These are phyloP conservation scores for Cotesia vestalis DNA, from an alignment of 1,140 invertebrate genomes.

Conservation along the genomic window DNA sequence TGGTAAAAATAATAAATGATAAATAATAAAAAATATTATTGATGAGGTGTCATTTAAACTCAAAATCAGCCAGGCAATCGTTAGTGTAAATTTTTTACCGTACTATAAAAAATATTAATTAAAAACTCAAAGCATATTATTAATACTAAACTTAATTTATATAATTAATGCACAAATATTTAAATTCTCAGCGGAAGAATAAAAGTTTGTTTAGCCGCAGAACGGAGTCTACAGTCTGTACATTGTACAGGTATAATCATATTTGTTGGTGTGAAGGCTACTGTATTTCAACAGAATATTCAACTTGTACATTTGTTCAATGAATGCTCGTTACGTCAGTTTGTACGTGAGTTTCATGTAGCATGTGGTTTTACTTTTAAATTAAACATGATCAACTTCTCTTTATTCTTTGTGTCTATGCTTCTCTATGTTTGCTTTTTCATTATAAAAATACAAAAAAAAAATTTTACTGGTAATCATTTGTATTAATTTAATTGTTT, in stretches of 20 bases:
- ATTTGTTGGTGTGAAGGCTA: conserved; percentile 6
- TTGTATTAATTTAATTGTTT: too few relatives aligned
- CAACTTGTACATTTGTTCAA: conserved; percentile 5
- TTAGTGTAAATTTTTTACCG: background rate
- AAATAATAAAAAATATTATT: background rate
- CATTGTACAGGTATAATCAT: background rate
- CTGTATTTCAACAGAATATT: conserved; percentile 1
- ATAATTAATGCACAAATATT: background rate
- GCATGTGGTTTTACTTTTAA: conserved; percentile 1
- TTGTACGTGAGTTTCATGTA: conserved; percentile 1
- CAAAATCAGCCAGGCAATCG: conserved; percentile 8
- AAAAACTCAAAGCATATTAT: background rate
- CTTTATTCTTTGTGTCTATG: background rate
- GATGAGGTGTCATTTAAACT: background rate
- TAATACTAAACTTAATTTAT: background rate
- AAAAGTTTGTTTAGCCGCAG: too few relatives aligned
- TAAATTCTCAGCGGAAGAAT: too few relatives aligned
- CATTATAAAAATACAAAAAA: too few relatives aligned
- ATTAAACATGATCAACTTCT: conserved; percentile 5
- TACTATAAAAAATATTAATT: background rate
- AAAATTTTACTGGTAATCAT: too few relatives aligned
- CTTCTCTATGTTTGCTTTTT: background rate
- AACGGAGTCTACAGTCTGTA: background rate
- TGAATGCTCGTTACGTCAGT: background rate
- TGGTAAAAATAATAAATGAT: conserved; percentile 1